Evolutionary conservation across 2,888 invertebrate species (phyloP).

Genomic region (Clivina fossor): DNA sequence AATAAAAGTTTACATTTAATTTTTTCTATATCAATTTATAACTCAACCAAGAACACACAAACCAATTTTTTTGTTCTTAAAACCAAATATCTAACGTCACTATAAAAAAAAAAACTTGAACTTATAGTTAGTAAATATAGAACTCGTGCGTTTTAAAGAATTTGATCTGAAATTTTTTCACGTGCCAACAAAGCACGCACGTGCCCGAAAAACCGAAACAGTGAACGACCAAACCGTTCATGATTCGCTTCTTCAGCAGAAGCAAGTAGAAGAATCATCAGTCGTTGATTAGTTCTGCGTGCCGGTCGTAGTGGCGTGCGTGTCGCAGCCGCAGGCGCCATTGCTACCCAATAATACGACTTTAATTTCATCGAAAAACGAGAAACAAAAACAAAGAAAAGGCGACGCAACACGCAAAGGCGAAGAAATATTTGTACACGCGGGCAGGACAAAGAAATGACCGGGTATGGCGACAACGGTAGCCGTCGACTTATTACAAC

Average conservation of each 20-base stretch:
- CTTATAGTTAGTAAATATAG: too few species aligned
- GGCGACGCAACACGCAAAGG: constrained; percentile 14
- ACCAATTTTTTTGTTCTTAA: too few species aligned
- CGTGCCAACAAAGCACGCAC: constrained; percentile 10
- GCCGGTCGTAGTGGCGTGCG: constrained; percentile 7
- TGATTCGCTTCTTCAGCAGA: too few species aligned
- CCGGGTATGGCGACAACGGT: background rate
- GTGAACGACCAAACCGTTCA: background rate
- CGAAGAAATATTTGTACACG: background rate
- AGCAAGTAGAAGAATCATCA: background rate
- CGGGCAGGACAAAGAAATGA: background rate
- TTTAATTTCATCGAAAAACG: constrained; percentile 32
- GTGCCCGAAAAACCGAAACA: constrained; percentile 3
- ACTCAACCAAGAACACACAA: too few species aligned
- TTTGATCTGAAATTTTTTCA: constrained; percentile 15
- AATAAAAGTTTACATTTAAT: too few species aligned
- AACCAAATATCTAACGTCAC: too few species aligned
- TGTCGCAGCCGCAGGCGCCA: constrained; percentile 22
- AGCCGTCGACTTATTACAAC: background rate
- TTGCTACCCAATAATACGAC: constrained; percentile 31
- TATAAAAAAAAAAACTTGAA: too few species aligned
- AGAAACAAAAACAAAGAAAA: constrained; percentile 21
- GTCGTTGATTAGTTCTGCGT: constrained; percentile 22
- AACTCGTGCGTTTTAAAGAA: too few species aligned
- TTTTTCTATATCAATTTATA: too few species aligned